These are phyloP conservation scores for Drosophila eugracilis DNA, from an alignment of 1,140 invertebrate species.

Conservation along the genomic window DNA sequence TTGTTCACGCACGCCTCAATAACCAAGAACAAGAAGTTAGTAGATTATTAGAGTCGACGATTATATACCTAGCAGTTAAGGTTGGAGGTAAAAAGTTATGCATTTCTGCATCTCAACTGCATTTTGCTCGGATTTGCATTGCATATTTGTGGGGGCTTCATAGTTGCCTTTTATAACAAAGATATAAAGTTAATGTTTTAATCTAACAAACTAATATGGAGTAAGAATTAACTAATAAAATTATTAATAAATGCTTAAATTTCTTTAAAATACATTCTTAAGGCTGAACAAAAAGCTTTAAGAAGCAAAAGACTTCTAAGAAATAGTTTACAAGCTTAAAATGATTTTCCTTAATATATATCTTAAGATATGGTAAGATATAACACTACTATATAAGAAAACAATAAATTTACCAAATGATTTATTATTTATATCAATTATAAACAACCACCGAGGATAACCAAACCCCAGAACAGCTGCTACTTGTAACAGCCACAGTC, in stretches of 20 bases:
- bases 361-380: too few relatives aligned
- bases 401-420: too few relatives aligned
- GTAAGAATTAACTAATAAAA: too few relatives aligned
- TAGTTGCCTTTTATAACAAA: not conserved
- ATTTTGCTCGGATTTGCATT: not conserved
- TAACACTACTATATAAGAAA: too few relatives aligned
- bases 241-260: too few relatives aligned
- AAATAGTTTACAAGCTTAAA: too few relatives aligned
- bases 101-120: not conserved
- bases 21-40: not conserved
- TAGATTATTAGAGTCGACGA: conserved; percentile 12
- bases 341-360: too few relatives aligned
- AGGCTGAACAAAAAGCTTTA: too few relatives aligned
- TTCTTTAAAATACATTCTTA: too few relatives aligned
- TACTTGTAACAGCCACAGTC: conserved; percentile 32
- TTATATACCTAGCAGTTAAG: conserved; percentile 2
- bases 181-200: too few relatives aligned
- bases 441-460: conserved; percentile 8
- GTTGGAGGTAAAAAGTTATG: not conserved
- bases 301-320: too few relatives aligned
- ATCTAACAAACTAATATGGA: too few relatives aligned
- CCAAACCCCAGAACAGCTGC: conserved; percentile 23
- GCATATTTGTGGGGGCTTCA: conserved; percentile 4
- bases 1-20: conserved; percentile 65
- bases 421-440: not conserved